Conservation (phyloP, 2,888 invertebrate genomes). For the Scrobipalpa costella region DNA sequence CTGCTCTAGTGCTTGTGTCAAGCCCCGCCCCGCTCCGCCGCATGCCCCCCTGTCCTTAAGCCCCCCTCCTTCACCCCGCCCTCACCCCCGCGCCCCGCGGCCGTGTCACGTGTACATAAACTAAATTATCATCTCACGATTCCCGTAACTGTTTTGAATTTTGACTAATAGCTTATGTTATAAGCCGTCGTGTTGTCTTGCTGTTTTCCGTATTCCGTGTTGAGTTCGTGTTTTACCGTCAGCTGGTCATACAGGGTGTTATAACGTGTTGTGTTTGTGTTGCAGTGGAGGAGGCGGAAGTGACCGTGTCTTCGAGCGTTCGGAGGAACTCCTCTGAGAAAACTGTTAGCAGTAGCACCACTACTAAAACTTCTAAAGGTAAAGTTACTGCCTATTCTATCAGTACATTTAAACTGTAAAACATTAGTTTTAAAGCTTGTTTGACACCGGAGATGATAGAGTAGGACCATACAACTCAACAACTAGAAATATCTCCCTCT, state of each 20-base stretch:
- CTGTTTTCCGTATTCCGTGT: slow-evolving; percentile 63
- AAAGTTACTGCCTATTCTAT: slow-evolving; percentile 24
- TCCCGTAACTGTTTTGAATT: slow-evolving; percentile 68
- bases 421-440: too few species aligned
- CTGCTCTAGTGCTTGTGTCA: slow-evolving; percentile 66
- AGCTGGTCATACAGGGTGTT: neutral
- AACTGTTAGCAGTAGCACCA: slow-evolving; percentile 81
- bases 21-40: slow-evolving; percentile 44
- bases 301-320: slow-evolving; percentile 74
- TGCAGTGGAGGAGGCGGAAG: slow-evolving; percentile 72
- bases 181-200: slow-evolving; percentile 68
- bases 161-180: slow-evolving; percentile 74
- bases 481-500: too few species aligned
- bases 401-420: too few species aligned
- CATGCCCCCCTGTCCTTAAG: slow-evolving; percentile 25
- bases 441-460: too few species aligned
- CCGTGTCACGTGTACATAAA: slow-evolving; percentile 52
- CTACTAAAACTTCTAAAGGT: slow-evolving; percentile 83
- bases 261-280: slow-evolving; percentile 31
- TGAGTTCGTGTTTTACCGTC: slow-evolving; percentile 30
- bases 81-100: slow-evolving; percentile 39
- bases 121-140: slow-evolving; percentile 64
- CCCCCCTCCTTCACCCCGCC: slow-evolving; percentile 35
- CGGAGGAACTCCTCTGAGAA: slow-evolving; percentile 77
- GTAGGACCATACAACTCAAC: too few species aligned